A percentile compares a stretch with the other conserved stretches of the same genome.
phyloP scores from a whole-genome alignment of 92 coral and sea anemone species.

The Porites divaricata region DNA sequence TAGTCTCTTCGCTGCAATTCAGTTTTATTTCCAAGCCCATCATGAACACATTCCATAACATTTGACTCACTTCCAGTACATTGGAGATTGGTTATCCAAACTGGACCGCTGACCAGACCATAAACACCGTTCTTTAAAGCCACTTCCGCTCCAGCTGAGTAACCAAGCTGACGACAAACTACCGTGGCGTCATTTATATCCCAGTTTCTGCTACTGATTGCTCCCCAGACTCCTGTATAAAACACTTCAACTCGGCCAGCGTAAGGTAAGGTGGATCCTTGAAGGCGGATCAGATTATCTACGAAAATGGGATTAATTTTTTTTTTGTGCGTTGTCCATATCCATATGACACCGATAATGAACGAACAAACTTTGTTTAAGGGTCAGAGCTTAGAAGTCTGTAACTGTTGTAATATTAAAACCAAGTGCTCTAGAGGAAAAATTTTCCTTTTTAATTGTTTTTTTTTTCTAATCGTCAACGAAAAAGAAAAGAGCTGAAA shows the following conservation, averaged over 20 bases:
- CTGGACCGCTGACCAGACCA: constrained; percentile 9
- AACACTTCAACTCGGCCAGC: constrained; percentile 24
- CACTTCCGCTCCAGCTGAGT: constrained; percentile 30
- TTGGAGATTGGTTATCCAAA: constrained; percentile 20
- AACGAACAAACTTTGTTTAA: not conserved
- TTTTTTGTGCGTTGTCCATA: no score
- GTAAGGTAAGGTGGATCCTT: constrained; percentile 10
- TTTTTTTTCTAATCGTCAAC: no score
- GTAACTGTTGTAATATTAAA: no score
- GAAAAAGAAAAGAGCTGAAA: no score
- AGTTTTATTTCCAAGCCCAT: constrained; percentile 25
- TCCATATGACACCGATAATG: not conserved
- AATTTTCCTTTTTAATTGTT: no score
- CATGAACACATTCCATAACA: constrained; percentile 12
- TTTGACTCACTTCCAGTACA: constrained; percentile 22
- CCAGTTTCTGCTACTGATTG: constrained; percentile 8
- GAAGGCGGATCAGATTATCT: constrained; percentile 19
- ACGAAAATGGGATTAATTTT: no score
- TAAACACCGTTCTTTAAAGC: constrained; percentile 8
- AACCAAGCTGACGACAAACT: constrained; percentile 33
- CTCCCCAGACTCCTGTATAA: constrained; percentile 27
- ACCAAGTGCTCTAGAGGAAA: no score
- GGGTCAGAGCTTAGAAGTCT: no score
- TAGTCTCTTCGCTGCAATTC: not conserved
- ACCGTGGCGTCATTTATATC: not conserved